phyloP scores from a whole-genome alignment of 2,113 vertebrate species.

The Athene noctua region DNA sequence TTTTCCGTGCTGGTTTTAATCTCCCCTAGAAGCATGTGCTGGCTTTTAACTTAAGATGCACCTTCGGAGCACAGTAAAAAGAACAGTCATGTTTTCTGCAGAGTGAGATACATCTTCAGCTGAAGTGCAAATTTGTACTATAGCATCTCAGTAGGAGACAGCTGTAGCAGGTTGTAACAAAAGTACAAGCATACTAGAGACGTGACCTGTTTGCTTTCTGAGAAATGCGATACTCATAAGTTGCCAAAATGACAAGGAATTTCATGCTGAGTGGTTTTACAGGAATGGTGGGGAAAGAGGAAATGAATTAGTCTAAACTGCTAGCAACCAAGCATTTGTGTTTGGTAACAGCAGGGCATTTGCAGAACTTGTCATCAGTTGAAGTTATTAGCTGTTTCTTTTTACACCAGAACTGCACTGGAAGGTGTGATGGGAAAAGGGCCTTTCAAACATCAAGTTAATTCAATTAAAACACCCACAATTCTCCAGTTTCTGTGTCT shows the following conservation, averaged over 20 bases:
- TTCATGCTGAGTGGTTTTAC: not conserved
- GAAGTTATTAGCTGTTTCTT: not conserved
- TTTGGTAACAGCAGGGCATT: not conserved
- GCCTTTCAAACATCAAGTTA: not conserved
- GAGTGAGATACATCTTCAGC: not conserved
- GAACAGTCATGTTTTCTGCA: not conserved
- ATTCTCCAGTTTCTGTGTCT: not conserved
- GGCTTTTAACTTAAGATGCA: not conserved
- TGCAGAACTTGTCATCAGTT: not conserved
- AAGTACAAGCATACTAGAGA: not conserved
- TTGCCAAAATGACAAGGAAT: not conserved
- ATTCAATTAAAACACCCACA: not conserved
- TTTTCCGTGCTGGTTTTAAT: not conserved
- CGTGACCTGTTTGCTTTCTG: not conserved
- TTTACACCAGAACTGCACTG: not conserved
- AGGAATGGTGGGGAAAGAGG: not conserved
- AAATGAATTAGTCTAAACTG: not conserved
- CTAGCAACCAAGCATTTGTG: not conserved
- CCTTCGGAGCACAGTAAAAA: not conserved
- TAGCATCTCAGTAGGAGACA: not conserved
- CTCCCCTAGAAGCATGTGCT: not conserved
- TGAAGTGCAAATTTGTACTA: not conserved
- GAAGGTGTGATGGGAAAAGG: not conserved
- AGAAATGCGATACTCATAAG: not conserved
- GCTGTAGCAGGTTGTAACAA: rapidly evolving